Base-by-base conservation (phyloP, 2,113 vertebrate species). In the Struthio camelus region DNA sequence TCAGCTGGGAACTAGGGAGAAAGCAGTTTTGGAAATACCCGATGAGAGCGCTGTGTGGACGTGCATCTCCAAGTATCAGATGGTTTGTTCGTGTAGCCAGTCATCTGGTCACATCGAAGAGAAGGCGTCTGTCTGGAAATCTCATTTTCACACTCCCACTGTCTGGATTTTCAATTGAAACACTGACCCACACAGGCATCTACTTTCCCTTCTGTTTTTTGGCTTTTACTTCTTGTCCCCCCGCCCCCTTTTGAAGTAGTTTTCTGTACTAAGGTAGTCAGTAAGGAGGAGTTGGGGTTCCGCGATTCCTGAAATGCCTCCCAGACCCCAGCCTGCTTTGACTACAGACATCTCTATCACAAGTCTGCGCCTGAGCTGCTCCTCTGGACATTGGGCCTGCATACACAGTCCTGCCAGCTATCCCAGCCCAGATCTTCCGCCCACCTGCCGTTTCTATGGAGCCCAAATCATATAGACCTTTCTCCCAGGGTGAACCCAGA, bases 71-170 rank as follows among this genome's bases (percentile, higher is more conserved):
- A 50, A 19, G 27, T 54, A 14, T 32, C 16, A 44, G 40, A n/a
- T 80, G 36, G 79, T 70, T 87, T 91, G 66, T 89, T 96, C 71
- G 75, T 19, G 44, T 28, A 80, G 89, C 58, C 82, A 48, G 36
- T 83, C 72, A 86, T 87, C 85, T 64, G 79, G 44, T 96, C 93
- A 83, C 67, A 87, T 64, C 69, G 59, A 54, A 76, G 53, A 79
- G 90, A 81, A 83, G 53, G 61, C 48, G 22, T 79, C 77, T 96
- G 80, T 72, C 93, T 95, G 97, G 62, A 89, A 95, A 95, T 83
- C 75, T 89, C 89, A 70, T 95, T 94, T 96, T 89, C 94, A 77
- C 81, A 80, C 71, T 94, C 94, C 64, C 75, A 75, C 89, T 87
- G 46, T 77, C 84, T 92, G 79, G 23, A 59, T 70, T 96, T 94